These are phyloP conservation scores for Drosophila paulistorum DNA, from an alignment of 1,140 invertebrate species.

Conservation along the genomic window DNA sequence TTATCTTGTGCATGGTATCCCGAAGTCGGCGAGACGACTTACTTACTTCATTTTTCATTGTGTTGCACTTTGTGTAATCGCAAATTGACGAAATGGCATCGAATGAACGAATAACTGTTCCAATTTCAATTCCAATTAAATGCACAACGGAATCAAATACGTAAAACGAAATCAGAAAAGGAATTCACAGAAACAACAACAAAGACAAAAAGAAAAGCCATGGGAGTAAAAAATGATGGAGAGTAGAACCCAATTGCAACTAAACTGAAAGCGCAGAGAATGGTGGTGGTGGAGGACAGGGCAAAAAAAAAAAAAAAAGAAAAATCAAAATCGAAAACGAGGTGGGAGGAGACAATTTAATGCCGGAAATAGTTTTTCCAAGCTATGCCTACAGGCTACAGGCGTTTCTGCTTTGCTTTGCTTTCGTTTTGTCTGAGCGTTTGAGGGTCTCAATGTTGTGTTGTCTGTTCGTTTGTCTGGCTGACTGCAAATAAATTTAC, in stretches of 20 bases:
- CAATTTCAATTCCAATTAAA: constrained; percentile 47
- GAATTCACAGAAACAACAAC: constrained; percentile 14
- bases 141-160: constrained; percentile 9
- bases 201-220: constrained; percentile 26
- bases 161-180: background rate
- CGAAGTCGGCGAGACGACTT: too few species aligned
- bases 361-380: constrained; percentile 67
- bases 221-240: background rate
- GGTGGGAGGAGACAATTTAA: constrained; percentile 49
- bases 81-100: constrained; percentile 44
- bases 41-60: background rate
- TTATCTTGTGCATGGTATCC: too few species aligned
- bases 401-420: background rate
- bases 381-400: constrained; percentile 25
- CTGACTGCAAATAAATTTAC: constrained; percentile 62
- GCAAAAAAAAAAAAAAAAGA: too few species aligned
- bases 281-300: too few species aligned
- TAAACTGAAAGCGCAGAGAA: background rate
- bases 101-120: constrained; percentile 42
- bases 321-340: constrained; percentile 1
- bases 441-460: too few species aligned
- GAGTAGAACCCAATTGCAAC: constrained; percentile 1
- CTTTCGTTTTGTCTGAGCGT: background rate
- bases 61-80: constrained; percentile 27
- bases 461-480: constrained; percentile 7